These are phyloP conservation scores for Choristoneura fumiferana DNA, from an alignment of 1,140 invertebrate genomes.

Conservation along the genomic window DNA sequence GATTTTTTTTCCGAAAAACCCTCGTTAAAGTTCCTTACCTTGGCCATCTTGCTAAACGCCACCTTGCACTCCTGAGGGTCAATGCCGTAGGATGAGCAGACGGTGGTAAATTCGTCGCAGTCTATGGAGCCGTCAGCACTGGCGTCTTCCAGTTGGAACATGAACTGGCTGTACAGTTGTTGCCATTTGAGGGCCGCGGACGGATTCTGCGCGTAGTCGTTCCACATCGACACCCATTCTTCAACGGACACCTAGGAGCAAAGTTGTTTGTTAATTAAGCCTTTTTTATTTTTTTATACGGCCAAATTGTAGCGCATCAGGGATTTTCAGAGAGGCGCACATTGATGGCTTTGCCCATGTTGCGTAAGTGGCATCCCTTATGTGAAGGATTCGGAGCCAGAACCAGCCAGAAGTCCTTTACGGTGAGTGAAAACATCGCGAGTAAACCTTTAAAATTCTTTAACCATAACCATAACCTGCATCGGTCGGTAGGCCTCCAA, in stretches of 20 bases:
- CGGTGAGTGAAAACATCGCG: no score
- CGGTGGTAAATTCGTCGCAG: constrained; percentile 88
- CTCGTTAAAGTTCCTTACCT: constrained; percentile 67
- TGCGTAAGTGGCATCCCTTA: no score
- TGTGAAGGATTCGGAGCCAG: no score
- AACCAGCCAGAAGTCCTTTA: no score
- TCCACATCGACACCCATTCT: constrained; percentile 94
- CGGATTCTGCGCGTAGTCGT: constrained; percentile 88
- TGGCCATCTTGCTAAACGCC: constrained; percentile 89
- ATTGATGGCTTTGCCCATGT: no score
- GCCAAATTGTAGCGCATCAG: no score
- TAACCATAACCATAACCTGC: no score
- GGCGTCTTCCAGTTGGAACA: constrained; percentile 92
- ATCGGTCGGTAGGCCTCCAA: no score
- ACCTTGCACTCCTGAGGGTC: constrained; percentile 85
- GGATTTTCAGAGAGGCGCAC: no score
- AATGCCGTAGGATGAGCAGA: constrained; percentile 89
- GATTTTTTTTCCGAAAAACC: no score
- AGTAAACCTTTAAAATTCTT: no score
- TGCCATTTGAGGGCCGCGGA: constrained; percentile 89
- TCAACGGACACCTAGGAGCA: constrained; percentile 80
- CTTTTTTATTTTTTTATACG: no score
- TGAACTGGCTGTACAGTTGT: constrained; percentile 89
- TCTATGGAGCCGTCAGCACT: constrained; percentile 91
- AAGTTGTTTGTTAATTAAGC: neutral